Base-by-base conservation (phyloP, 1,140 invertebrate genomes). In the Drosophila sp. region DNA sequence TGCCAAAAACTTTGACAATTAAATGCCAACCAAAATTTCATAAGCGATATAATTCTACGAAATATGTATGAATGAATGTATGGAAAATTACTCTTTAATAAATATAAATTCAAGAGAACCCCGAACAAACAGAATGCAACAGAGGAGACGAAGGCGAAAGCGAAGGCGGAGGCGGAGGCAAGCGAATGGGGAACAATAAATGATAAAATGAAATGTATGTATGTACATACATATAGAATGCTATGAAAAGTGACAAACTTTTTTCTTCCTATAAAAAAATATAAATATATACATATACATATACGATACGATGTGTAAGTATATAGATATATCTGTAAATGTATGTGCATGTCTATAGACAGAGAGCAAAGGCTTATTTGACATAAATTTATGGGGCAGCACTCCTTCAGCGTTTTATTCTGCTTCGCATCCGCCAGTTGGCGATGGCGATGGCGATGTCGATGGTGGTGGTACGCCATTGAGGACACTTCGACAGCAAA, bases 381-480 rank as follows among this genome's bases (percentile, higher is more conserved):
- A 79, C 79, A 83, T 77, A 57, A 83, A 86, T 86, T 83, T 86
- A 82, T 83, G 68, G 65, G 72, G 63, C 66, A 27, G 60, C 66
- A 55, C 50, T 61, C 40, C 66, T 56, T 32, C 23, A 27, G 44
- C 23, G 8, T 50, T 50, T 50, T 33, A 27, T 25, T 17, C 10
- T 61, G 57, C 27, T 40, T 66, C 27, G n/a, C 57, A 58, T 17
- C 11, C 25, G 23, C 4, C 23, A 50, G 2, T 50, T 7, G 25
- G 25, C 44, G 44, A 23, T 25, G 25, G 25, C 44, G 44, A 23
- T 25, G 17, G 17, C 44, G 44, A 23, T 17, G 17, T 17, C 17
- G 17, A 17, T 25, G 5, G 23, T 50, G 7, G 23, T 27, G 17
- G 17, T 23, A 7, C 2, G 17, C 44, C 32, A 58, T 41, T 44